Percentiles rank a stretch among this genome's conserved stretches.
Conservation (phyloP, 2,797 vertebrate species). For the Siniperca obscura region DNA sequence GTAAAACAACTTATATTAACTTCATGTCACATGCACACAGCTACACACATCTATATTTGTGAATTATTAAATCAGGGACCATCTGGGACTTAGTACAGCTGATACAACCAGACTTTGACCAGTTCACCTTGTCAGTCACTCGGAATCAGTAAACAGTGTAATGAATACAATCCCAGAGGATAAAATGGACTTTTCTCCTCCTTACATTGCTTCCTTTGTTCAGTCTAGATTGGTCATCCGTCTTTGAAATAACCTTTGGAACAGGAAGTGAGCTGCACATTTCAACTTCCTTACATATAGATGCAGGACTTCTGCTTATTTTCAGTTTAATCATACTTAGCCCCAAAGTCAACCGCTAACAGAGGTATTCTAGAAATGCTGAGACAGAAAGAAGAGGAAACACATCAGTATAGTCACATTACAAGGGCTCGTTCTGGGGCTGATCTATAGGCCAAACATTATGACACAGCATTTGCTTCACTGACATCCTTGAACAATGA, state of each 20-base stretch:
- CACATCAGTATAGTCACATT: not conserved
- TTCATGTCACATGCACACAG: too few relatives aligned
- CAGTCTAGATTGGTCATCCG: not conserved
- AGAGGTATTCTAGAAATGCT: not conserved
- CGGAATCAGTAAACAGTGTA: too few relatives aligned
- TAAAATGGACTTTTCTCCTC: not conserved
- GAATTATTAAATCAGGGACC: not conserved
- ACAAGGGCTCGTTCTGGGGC: not conserved
- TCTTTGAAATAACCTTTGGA: constrained; percentile 25
- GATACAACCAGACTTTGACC: not conserved
- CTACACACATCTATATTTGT: not conserved
- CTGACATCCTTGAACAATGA: not conserved
- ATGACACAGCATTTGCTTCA: not conserved
- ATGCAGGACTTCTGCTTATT: not conserved
- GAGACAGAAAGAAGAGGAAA: not conserved
- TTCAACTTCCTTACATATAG: constrained; percentile 36
- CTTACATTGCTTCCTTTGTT: constrained; percentile 4
- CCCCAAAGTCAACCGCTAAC: not conserved
- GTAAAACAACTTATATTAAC: too few relatives aligned
- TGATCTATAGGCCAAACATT: not conserved
- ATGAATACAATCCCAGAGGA: not conserved
- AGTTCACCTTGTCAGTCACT: not conserved
- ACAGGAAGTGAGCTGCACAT: constrained; percentile 32
- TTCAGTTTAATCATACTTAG: not conserved
- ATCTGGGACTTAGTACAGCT: not conserved